Evolutionary conservation across 2,113 vertebrate genomes (phyloP).

Genomic region (Excalfactoria chinensis): DNA sequence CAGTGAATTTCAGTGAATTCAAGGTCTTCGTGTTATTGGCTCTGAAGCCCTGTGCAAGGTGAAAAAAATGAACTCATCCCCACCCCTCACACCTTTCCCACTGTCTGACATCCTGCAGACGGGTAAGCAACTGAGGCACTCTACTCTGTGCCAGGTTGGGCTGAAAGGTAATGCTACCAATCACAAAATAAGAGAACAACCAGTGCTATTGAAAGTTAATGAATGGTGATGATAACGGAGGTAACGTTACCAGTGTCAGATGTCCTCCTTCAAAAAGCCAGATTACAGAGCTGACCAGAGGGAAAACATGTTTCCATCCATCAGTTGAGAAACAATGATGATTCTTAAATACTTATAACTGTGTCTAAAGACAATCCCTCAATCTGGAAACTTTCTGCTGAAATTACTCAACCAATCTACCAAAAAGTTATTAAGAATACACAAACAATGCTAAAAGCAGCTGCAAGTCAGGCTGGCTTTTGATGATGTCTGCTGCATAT

Average conservation of each 20-base stretch:
- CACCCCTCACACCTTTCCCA: neutral
- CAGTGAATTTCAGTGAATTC: neutral
- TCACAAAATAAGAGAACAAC: neutral
- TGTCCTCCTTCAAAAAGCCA: neutral
- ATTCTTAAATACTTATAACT: neutral
- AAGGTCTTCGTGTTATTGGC: fast-evolving
- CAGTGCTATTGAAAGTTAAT: neutral
- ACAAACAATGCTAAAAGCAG: neutral
- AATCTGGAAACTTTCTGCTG: constrained; percentile 4
- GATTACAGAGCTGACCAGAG: neutral
- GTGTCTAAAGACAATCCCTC: fast-evolving
- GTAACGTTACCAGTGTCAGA: neutral
- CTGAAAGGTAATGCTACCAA: neutral
- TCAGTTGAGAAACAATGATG: neutral
- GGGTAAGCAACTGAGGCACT: neutral
- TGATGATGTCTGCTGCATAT: neutral
- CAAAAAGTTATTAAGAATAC: constrained; percentile 4
- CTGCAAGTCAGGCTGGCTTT: neutral
- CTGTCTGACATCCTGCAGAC: fast-evolving
- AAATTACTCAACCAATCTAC: constrained; percentile 30
- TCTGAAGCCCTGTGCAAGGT: neutral
- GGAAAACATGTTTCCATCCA: neutral
- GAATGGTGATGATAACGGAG: neutral
- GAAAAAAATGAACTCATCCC: neutral
- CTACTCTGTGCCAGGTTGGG: neutral